These are phyloP conservation scores for Halcyon senegalensis DNA, from an alignment of 2,113 vertebrate genomes.

Conservation along the genomic window DNA sequence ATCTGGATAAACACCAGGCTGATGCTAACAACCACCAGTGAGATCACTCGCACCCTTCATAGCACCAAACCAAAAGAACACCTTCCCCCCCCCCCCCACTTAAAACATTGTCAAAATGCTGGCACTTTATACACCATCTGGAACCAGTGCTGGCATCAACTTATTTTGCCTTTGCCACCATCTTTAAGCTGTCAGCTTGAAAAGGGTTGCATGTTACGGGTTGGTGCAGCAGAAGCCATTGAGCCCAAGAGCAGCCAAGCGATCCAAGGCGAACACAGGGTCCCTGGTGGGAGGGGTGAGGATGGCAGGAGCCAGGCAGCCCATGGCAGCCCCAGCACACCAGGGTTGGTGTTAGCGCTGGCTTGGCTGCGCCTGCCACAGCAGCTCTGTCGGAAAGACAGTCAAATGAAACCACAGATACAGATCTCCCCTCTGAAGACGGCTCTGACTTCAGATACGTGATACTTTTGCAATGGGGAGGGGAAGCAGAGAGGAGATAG, in stretches of 20 bases:
- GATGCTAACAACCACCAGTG: neutral
- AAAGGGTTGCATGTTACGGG: fast-evolving
- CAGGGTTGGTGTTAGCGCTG: fast-evolving
- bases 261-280: fast-evolving
- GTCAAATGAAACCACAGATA: neutral
- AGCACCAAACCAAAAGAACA: neutral
- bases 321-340: neutral
- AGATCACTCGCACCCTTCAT: neutral
- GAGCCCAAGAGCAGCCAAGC: fast-evolving
- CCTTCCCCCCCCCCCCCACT: fast-evolving
- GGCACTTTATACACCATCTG: fast-evolving
- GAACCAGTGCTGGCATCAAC: neutral
- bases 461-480: neutral
- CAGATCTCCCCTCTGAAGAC: neutral
- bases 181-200: neutral
- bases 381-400: neutral
- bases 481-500: neutral
- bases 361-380: neutral
- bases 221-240: neutral
- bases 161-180: neutral
- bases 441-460: fast-evolving
- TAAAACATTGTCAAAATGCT: neutral
- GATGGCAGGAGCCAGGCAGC: fast-evolving
- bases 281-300: neutral
- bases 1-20: neutral